phyloP scores from a whole-genome alignment of 2,888 invertebrate genomes.

The Neoitamus cyanurus region DNA sequence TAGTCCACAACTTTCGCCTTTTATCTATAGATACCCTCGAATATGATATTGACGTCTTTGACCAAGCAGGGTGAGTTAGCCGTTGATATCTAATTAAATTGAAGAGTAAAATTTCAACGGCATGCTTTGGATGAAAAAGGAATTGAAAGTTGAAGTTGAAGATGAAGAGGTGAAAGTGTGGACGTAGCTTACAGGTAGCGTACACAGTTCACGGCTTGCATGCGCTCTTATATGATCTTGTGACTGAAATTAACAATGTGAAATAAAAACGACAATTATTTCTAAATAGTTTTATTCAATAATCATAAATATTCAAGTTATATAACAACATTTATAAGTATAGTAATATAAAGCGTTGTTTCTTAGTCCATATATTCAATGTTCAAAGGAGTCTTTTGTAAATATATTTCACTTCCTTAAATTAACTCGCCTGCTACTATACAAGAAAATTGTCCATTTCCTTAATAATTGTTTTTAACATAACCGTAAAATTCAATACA shows the following conservation, averaged over 20 bases:
- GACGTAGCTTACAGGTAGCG: no score
- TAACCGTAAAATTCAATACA: not conserved
- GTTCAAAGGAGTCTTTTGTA: not conserved
- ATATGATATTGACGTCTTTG: no score
- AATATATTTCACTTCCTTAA: not conserved
- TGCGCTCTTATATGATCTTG: no score
- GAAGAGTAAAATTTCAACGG: no score
- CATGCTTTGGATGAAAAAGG: no score
- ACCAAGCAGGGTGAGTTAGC: no score
- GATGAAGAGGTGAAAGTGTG: no score
- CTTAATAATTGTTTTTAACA: not conserved
- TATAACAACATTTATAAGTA: constrained; percentile 28
- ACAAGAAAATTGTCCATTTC: not conserved
- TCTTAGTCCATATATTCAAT: not conserved
- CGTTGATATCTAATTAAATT: no score
- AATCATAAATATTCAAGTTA: constrained; percentile 12
- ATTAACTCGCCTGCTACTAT: not conserved
- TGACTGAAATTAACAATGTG: not conserved
- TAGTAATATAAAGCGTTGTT: constrained; percentile 16
- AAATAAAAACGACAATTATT: not conserved
- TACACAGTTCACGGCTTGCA: no score
- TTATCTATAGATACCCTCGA: no score
- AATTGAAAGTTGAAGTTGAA: no score
- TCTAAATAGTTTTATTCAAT: not conserved
- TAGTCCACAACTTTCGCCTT: no score